Percentiles rank a stretch among this genome's conserved stretches.
Evolutionary conservation across 2,888 invertebrate genomes (phyloP).

Genomic region (Craniophora ligustri): DNA sequence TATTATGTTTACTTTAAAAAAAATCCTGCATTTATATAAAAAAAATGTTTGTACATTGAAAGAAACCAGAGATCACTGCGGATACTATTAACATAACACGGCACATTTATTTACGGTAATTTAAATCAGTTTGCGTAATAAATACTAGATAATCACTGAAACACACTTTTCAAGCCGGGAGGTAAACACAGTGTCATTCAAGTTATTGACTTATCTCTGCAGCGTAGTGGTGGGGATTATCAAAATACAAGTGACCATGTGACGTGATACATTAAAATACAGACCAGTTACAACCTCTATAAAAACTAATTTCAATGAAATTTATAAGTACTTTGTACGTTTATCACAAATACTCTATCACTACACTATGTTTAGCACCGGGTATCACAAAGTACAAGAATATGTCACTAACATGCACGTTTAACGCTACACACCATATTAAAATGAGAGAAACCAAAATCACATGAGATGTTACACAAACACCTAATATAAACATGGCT

Average conservation of each 20-base stretch:
- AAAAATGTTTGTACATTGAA: slow-evolving; percentile 23
- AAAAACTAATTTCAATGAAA: slow-evolving; percentile 17
- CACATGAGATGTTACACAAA: slow-evolving; percentile 66
- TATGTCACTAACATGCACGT: slow-evolving; percentile 37
- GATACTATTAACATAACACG: slow-evolving; percentile 17
- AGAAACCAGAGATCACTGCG: slow-evolving; percentile 39
- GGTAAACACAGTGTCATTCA: slow-evolving; percentile 10
- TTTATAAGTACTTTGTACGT: slow-evolving; percentile 5
- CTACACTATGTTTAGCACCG: background rate
- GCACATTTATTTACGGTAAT: slow-evolving; percentile 12
- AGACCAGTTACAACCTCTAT: slow-evolving; percentile 23
- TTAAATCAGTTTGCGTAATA: slow-evolving; percentile 19
- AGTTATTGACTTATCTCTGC: slow-evolving; percentile 4
- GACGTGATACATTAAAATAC: slow-evolving; percentile 24
- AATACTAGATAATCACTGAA: slow-evolving; percentile 8
- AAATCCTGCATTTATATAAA: slow-evolving; percentile 27
- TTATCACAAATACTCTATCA: slow-evolving; percentile 7
- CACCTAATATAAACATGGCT: slow-evolving; percentile 71
- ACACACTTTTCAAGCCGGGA: slow-evolving; percentile 4
- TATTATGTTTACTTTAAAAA: slow-evolving; percentile 47
- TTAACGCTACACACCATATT: slow-evolving; percentile 61
- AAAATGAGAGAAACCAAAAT: slow-evolving; percentile 68
- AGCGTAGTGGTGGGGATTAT: slow-evolving; percentile 32
- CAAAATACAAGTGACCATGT: slow-evolving; percentile 37
- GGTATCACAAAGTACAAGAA: slow-evolving; percentile 13